Conservation (phyloP, 2,888 invertebrate species). For the Pristionchus arcanus region DNA sequence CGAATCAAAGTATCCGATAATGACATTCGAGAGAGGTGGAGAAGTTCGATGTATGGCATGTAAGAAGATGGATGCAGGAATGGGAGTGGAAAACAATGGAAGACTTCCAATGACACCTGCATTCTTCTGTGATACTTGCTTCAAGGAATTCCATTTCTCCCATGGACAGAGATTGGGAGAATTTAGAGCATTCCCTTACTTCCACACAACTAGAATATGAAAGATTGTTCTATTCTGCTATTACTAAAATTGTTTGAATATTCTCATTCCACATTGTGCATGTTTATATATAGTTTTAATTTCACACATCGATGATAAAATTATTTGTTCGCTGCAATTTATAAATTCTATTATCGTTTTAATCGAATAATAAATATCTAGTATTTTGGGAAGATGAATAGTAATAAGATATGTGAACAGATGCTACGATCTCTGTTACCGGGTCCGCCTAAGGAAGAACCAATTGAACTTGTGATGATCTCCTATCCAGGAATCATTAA, state of each 20-base stretch:
- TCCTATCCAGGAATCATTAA: slow-evolving; percentile 76
- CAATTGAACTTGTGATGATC: slow-evolving; percentile 68
- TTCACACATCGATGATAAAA: neutral
- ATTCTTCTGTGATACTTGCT: slow-evolving; percentile 74
- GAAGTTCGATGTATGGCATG: slow-evolving; percentile 69
- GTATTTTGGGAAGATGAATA: neutral
- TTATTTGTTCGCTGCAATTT: neutral
- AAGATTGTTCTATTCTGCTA: neutral
- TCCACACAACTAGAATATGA: slow-evolving; percentile 57
- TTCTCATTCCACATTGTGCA: slow-evolving; percentile 3
- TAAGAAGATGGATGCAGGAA: slow-evolving; percentile 69
- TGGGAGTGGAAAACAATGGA: slow-evolving; percentile 72
- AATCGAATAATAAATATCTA: neutral
- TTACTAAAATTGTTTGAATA: neutral
- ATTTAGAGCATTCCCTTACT: slow-evolving; percentile 64
- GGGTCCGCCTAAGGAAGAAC: slow-evolving; percentile 11
- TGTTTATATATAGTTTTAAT: neutral
- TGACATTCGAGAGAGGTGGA: slow-evolving; percentile 66
- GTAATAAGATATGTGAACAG: neutral
- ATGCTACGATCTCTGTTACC: slow-evolving; percentile 54
- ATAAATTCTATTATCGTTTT: neutral
- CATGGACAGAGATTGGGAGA: slow-evolving; percentile 62
- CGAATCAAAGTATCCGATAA: slow-evolving; percentile 68
- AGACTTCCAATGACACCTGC: slow-evolving; percentile 72
- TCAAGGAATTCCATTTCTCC: slow-evolving; percentile 66